Base-by-base conservation (phyloP, 2,797 vertebrate species). In the Coregonus suidteri region DNA sequence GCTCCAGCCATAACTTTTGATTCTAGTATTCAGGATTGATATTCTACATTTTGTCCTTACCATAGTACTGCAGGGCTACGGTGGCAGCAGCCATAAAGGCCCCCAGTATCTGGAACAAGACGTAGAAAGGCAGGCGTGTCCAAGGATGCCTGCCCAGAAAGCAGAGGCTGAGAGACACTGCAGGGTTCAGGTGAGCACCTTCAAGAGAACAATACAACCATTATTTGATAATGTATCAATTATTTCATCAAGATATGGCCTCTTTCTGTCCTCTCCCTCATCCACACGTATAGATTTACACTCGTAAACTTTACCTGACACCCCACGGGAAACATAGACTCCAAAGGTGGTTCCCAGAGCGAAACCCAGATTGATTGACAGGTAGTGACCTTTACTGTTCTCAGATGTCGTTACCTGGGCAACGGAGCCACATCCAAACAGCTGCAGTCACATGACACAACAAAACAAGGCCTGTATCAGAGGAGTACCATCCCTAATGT, bases 161-260 rank as follows among this genome's bases (percentile, higher is more conserved):
- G 5, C 95, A 98, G 73, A 94, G 78, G 71, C 95, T 93, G 66
- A 98, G 87, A 18, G 95, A 94, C 3, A 98, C 92, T 0, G 97
- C 96, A 0, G 96, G 95, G 3, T 99, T 99, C 93, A 99, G 93
- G 37, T 99, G 98, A 80, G 95, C 97, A n/a, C 97, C 98, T 97
- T 75, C 0, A 3, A 67, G 34, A 74, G 4, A 0, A 6, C 31
- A 1, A 67, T 7, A 35, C 56, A 59, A 59, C 5, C 56, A 18
- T 59, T 59, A 59, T 59, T 59, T 18, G 6, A 18, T 5, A 7
- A 59, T 59, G 56, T 59, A 59, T 59, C 18, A 18, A 59, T 54
- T 54, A 71, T 18, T 71, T 47, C 3, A 47, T 47, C 41, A 47
- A 47, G 9, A 47, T 13, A 11, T 59, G 6, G 18, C 16, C n/a